These are phyloP conservation scores for Fistularia commersonii DNA, from an alignment of 2,797 vertebrate genomes.

Conservation along the genomic window DNA sequence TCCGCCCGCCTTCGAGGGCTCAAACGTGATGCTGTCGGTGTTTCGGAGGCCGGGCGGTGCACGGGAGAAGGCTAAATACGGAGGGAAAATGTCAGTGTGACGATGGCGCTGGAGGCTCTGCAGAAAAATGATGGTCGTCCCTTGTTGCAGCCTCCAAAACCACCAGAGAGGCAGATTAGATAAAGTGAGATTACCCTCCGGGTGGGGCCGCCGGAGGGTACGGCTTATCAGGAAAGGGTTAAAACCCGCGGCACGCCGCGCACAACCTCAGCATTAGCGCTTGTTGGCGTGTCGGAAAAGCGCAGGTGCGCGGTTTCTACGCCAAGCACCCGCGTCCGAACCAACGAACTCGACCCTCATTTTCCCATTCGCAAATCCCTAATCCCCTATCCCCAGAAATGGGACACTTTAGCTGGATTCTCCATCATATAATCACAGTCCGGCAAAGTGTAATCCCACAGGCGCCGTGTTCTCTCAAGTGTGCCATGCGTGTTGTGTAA, in stretches of 20 bases:
- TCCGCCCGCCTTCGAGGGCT: too few species aligned
- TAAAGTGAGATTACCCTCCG: slow-evolving; percentile 18
- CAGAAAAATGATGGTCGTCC: too few species aligned
- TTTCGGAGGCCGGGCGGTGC: too few species aligned
- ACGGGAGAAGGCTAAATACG: too few species aligned
- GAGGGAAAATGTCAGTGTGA: too few species aligned
- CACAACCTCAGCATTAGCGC: slow-evolving; percentile 11
- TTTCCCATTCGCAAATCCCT: slow-evolving; percentile 55
- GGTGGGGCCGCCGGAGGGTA: too few species aligned
- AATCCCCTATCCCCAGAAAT: slow-evolving; percentile 53
- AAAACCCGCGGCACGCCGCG: slow-evolving; percentile 18
- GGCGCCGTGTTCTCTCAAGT: slow-evolving; percentile 35
- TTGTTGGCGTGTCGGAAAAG: background rate
- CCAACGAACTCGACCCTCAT: slow-evolving; percentile 35
- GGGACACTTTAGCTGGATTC: slow-evolving; percentile 44
- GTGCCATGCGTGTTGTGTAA: slow-evolving; percentile 29
- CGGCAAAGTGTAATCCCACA: slow-evolving; percentile 36
- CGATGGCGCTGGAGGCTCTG: too few species aligned
- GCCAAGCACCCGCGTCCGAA: too few species aligned
- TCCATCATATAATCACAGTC: slow-evolving; percentile 45
- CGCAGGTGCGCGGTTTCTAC: too few species aligned
- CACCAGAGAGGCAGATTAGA: slow-evolving; percentile 41
- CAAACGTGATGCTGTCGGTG: too few species aligned
- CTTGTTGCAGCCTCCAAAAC: too few species aligned
- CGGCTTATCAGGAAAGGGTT: slow-evolving; percentile 14